These are phyloP conservation scores for Apamea anceps DNA, from an alignment of 2,888 invertebrate species.

Conservation along the genomic window DNA sequence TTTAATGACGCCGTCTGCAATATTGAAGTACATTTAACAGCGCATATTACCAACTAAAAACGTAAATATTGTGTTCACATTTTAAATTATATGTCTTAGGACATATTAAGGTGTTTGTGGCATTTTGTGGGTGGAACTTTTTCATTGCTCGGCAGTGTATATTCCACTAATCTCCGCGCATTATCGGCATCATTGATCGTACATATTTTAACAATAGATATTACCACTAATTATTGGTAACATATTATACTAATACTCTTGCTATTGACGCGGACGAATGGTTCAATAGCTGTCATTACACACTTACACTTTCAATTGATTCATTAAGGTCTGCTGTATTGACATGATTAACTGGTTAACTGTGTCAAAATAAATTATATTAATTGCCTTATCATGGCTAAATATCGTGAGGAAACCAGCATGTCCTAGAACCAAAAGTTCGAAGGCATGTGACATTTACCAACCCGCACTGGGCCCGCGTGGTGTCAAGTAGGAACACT, in stretches of 20 bases:
- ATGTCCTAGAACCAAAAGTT: not conserved
- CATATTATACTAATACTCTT: slow-evolving; percentile 17
- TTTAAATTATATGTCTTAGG: too few species aligned
- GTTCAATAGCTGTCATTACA: slow-evolving; percentile 31
- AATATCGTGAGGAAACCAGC: not conserved
- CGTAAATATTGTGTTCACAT: too few species aligned
- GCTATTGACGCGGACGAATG: slow-evolving; percentile 21
- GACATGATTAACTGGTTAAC: slow-evolving; percentile 8
- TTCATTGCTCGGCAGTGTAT: too few species aligned
- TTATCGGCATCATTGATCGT: not conserved
- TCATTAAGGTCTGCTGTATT: not conserved
- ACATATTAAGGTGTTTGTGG: too few species aligned
- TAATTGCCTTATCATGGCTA: not conserved
- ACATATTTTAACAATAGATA: slow-evolving; percentile 22
- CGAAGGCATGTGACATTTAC: not conserved
- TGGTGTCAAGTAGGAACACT: not conserved
- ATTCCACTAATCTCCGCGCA: slow-evolving; percentile 8
- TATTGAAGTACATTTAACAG: too few species aligned
- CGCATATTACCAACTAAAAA: too few species aligned
- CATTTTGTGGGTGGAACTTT: too few species aligned
- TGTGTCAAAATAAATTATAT: not conserved
- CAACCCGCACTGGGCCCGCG: not conserved
- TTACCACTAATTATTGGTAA: slow-evolving; percentile 31
- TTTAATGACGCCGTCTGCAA: too few species aligned
- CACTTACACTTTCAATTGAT: slow-evolving; percentile 30